A percentile compares a stretch with the other conserved stretches of the same genome.
Evolutionary conservation across 2,797 vertebrate genomes (phyloP).

Genomic region (Nyctalus aviator): DNA sequence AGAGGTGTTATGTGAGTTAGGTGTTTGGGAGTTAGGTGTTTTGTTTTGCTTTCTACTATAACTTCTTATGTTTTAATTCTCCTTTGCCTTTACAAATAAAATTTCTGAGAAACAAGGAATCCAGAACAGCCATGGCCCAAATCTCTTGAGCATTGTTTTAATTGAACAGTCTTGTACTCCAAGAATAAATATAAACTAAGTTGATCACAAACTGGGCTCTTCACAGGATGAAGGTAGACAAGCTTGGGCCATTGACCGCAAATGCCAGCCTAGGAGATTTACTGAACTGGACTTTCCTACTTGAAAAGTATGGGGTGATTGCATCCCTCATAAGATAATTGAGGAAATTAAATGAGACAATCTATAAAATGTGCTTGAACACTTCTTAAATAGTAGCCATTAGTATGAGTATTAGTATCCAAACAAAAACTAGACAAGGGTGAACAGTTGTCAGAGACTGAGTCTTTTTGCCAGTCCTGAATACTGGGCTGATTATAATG

Average conservation of each 20-base stretch:
- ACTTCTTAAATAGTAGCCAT: slow-evolving; percentile 39
- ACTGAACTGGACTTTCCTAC: slow-evolving; percentile 5
- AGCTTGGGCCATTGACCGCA: background rate
- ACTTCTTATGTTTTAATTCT: background rate
- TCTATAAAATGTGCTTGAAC: slow-evolving; percentile 35
- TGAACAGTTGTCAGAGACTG: slow-evolving; percentile 43
- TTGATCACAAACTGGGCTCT: background rate
- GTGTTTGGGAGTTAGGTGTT: background rate
- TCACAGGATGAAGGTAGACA: background rate
- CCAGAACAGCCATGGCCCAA: background rate
- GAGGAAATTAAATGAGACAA: slow-evolving; percentile 61
- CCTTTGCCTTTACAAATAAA: slow-evolving; percentile 8
- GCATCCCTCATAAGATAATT: slow-evolving; percentile 42
- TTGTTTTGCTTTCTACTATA: background rate
- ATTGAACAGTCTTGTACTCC: background rate
- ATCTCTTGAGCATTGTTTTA: background rate
- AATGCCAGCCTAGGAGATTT: slow-evolving; percentile 45
- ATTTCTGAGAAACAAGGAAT: background rate
- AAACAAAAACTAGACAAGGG: slow-evolving; percentile 33
- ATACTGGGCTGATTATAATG: background rate
- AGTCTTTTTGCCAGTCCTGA: slow-evolving; percentile 2
- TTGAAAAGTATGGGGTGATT: slow-evolving; percentile 58
- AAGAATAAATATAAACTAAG: background rate
- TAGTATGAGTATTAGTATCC: slow-evolving; percentile 8
- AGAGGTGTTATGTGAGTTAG: background rate